These are phyloP conservation scores for Reticulitermes speratus DNA, from an alignment of 1,140 invertebrate genomes.

Conservation along the genomic window DNA sequence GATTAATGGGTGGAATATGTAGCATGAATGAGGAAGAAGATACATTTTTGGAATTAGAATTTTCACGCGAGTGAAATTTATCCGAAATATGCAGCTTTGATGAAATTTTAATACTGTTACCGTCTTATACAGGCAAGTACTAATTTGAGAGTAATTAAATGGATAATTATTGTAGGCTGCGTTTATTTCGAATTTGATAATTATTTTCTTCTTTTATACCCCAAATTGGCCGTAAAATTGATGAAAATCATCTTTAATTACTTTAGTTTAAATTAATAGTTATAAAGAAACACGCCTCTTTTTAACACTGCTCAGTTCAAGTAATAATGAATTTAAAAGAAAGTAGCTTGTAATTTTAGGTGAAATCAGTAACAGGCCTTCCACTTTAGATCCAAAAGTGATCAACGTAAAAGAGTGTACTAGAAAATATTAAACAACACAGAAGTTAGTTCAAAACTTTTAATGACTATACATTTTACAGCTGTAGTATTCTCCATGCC, in stretches of 20 bases:
- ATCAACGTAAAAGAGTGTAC: no score
- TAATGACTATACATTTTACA: not conserved
- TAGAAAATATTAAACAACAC: not conserved
- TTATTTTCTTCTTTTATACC: not conserved
- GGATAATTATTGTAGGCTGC: not conserved
- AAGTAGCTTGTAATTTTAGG: not conserved
- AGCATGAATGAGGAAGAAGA: no score
- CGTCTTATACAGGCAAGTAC: not conserved
- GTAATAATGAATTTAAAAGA: not conserved
- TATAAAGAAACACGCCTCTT: not conserved
- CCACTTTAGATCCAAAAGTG: no score
- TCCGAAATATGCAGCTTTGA: no score
- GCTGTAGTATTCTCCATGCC: not conserved
- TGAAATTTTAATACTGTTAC: no score
- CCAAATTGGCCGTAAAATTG: not conserved
- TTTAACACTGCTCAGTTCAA: not conserved
- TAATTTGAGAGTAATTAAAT: not conserved
- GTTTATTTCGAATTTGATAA: not conserved
- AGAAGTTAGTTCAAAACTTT: slow-evolving; percentile 2
- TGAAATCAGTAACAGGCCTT: not conserved
- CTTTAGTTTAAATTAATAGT: not conserved
- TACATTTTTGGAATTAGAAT: no score
- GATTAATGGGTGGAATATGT: no score
- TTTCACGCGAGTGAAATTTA: no score
- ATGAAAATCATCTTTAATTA: not conserved